Evolutionary conservation across 2,797 vertebrate species (phyloP), one percentile per base, ranked within the genome.

Genomic region (Zonotrichia albicollis): DNA sequence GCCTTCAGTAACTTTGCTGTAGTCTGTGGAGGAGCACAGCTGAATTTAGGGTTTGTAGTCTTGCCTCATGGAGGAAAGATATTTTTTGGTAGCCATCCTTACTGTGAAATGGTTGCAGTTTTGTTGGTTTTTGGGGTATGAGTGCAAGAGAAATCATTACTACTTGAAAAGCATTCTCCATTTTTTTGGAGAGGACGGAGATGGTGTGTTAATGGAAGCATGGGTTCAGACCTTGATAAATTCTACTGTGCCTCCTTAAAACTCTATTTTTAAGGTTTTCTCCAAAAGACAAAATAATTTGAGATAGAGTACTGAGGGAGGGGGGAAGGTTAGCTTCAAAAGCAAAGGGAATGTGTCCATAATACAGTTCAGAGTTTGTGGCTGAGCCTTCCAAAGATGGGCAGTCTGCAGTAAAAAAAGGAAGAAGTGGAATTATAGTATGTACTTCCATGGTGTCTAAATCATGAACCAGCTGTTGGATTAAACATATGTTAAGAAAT

Each of bases 1-100:
- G 15, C 8, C 9, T 83, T 0, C 26, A 48, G 5, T 45, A 84
- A 50, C 23, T n/a, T 76, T 64, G 8, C 38, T 75, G 25, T 71
- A 67, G 19, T 48, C 19, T 73, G 0, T 53, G 43, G 55, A 46
- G 36, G 67, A 75, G 19, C 15, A 45, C 11, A 42, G 7, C 40
- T 79, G 53, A 87, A 53, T 84, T 73, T 29, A 61, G 42, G 11
- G 45, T 89, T 87, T 77, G 42, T 36, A 67, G 34, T 90, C n/a
- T 43, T 2, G 4, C 4, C 4, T 87, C 26, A 23, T 18, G 20
- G 38, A 68, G 10, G 34, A 76, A 60, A 50, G 13, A 5, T 55
- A 5, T 27, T 40, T 67, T 78, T 60, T 67, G 29, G 9, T 77
- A 80, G 58, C 38, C 9, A 14, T 79, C 9, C 34, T 61, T 91